Percentiles rank a stretch among this genome's conserved stretches.
phyloP scores from a whole-genome alignment of 2,888 invertebrate species.

The Lasioglossum figueresi region DNA sequence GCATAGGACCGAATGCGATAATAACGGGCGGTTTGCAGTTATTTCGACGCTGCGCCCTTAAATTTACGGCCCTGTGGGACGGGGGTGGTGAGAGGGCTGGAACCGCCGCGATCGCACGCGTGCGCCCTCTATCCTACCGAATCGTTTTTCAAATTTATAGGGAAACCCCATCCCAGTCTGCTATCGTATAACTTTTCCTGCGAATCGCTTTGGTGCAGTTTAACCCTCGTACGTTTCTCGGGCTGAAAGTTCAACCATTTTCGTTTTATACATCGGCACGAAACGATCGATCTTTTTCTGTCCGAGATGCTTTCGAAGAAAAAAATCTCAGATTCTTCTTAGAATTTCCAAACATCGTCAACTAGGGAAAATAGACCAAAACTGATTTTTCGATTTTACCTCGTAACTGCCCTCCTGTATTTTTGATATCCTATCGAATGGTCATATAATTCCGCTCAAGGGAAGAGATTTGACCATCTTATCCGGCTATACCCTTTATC shows the following conservation, averaged over 20 bases:
- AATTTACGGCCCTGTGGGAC: conserved; percentile 9
- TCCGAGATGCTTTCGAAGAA: not conserved
- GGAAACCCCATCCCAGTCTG: not conserved
- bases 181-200: not conserved
- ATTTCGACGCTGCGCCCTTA: conserved; percentile 28
- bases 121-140: not conserved
- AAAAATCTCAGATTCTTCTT: no score
- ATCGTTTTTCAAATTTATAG: not conserved
- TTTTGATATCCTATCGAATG: no score
- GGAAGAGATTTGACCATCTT: no score
- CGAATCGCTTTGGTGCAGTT: not conserved
- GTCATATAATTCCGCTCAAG: no score
- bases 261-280: not conserved
- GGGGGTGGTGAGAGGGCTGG: conserved; percentile 2
- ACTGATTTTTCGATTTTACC: no score
- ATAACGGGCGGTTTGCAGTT: conserved; percentile 17
- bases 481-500: no score
- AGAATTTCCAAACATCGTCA: no score
- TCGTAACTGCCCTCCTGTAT: no score
- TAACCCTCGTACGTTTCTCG: not conserved
- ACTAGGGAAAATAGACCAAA: no score
- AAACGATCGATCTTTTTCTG: not conserved
- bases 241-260: not conserved
- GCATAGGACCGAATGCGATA: conserved; percentile 31
- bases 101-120: conserved; percentile 24